Base-by-base conservation (phyloP, 2,797 vertebrate species). In the Lepus oiostolus region DNA sequence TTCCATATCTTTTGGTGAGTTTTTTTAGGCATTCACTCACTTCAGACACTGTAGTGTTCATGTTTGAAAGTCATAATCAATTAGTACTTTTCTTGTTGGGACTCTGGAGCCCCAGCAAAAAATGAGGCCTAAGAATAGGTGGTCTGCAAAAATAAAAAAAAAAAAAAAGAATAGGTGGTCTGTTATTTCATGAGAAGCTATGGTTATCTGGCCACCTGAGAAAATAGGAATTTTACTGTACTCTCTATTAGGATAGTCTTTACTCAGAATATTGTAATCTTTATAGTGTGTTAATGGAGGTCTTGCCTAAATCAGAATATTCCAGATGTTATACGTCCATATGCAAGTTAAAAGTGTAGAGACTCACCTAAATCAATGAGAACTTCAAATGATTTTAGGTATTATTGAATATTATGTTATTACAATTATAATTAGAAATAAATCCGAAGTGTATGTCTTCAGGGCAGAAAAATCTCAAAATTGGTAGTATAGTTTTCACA, bases 101-200 rank as follows among this genome's bases (percentile, higher is more conserved):
- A 67, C 87, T 89, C 70, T 74, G 26, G 85, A 95, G 85, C n/a
- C 76, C 2, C 58, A 77, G 6, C 17, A 28, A 93, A 95, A 38
- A 74, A 52, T 52, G 70, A 74, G 4, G 3, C n/a, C 77, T 88
- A 67, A 87, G 77, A 74, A 80, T 72, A 85, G 4, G 70, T 38
- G 3, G 1, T 30, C 52, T 72, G 0, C n/a, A n/a, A n/a, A n/a
- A n/a, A n/a, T n/a, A n/a, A n/a, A n/a, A n/a, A n/a, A n/a, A n/a
- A n/a, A n/a, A n/a, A n/a, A n/a, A n/a, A 67, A 87, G 77, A 74
- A 80, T 72, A 85, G 4, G 70, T 38, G 3, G 1, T 30, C 52
- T 72, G 0, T 30, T 47, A 7, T 60, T 82, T 93, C 17, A 76
- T 67, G 19, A 89, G n/a, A 77, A 93, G 7, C 11, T 80, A 42